Base-by-base conservation (phyloP, 2,797 vertebrate species). In the Cossypha dichroa region DNA sequence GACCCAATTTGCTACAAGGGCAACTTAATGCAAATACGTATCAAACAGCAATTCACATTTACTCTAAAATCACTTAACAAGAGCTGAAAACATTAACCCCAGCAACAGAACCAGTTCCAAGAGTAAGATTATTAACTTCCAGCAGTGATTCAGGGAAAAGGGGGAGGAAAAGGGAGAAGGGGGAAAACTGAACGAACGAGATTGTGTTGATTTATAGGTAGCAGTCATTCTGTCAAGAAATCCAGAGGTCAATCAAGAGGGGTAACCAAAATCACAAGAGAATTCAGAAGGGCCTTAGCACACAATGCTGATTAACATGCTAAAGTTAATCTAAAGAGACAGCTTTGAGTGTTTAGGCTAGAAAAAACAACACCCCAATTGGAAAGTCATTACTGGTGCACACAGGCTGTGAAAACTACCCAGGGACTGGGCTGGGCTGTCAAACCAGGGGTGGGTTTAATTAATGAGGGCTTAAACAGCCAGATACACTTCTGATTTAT, bases 71-170 rank as follows among this genome's bases (percentile, higher is more conserved):
- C 68, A 74, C 73, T 95, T 95, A 87, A 95, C 33, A 3, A 90
- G 74, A 92, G 90, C 91, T 91, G 95, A 97, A 96, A 96, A 97
- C 96, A 97, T 97, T 97, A 97, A 97, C 90, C 93, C 94, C 97
- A 97, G 97, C 96, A 97, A 96, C 96, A 94, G 96, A 97, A 97
- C 96, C 97, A 96, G 95, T 96, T 96, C 90, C 40, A 85, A 95
- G 92, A 97, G n/a, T 94, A 85, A 85, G 84, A 94, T 93, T 95
- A 93, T 97, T 96, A 94, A 95, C 79, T 96, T 94, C 84, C 88
- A 96, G 91, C 92, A 87, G 94, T 77, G 95, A 96, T 84, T 96
- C 59, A 51, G 86, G 92, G 86, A 82, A 93, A 85, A 88, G n/a
- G 69, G 68, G 26, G 23, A 89, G 64, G 88, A 77, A 85, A 92